A percentile compares a stretch with the other conserved stretches of the same genome.
phyloP scores from a whole-genome alignment of 1,140 invertebrate genomes.

The Drosophila ercepeae region DNA sequence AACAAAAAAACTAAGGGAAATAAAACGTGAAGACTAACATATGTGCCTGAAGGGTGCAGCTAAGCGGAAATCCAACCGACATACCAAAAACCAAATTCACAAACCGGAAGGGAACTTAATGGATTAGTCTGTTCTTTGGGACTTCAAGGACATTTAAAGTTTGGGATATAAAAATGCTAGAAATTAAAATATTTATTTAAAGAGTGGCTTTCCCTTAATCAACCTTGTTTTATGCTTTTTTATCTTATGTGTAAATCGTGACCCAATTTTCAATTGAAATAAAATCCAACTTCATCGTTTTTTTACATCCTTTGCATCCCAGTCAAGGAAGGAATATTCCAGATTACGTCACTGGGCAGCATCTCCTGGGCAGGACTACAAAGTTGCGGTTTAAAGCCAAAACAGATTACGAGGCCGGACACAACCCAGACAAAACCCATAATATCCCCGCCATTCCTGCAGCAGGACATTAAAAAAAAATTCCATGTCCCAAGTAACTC shows the following conservation, averaged over 20 bases:
- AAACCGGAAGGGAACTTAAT: conserved; percentile 16
- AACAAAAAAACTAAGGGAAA: conserved; percentile 16
- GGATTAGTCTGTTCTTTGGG: neutral
- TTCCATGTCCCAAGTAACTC: no score
- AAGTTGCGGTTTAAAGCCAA: conserved; percentile 14
- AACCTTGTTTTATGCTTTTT: no score
- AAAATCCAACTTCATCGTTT: no score
- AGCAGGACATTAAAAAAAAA: conserved; percentile 33
- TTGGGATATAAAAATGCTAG: neutral
- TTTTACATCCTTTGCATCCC: no score
- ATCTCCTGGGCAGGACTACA: no score
- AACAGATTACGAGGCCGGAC: conserved; percentile 13
- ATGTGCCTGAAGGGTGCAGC: conserved; percentile 34
- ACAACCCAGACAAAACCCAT: conserved; percentile 14
- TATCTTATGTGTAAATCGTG: no score
- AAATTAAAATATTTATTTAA: no score
- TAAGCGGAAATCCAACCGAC: conserved; percentile 50
- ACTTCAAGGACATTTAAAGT: neutral
- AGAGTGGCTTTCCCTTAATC: no score
- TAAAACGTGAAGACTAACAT: conserved; percentile 23
- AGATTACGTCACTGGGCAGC: no score
- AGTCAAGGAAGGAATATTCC: no score
- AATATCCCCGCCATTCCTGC: no score
- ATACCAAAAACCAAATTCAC: conserved; percentile 23
- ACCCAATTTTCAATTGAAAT: no score